Conservation (phyloP, 2,113 vertebrate species). For the Acrocephalus arundinaceus region DNA sequence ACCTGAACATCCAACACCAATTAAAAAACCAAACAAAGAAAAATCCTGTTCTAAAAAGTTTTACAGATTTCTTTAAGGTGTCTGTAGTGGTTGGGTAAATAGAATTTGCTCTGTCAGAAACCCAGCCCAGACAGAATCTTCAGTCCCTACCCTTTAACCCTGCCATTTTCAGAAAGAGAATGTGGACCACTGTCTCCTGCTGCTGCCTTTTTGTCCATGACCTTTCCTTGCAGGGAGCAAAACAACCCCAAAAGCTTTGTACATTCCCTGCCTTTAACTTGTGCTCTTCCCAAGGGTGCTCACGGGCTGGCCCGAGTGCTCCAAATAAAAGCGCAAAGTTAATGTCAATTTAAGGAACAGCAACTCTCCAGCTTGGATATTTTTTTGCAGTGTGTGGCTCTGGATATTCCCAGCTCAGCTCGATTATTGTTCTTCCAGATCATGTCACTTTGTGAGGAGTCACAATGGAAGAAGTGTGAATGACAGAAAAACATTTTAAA, state of each 20-base stretch:
- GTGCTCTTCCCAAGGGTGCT: background rate
- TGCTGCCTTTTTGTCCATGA: background rate
- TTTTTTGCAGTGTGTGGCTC: background rate
- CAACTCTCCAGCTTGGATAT: background rate
- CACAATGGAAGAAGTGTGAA: background rate
- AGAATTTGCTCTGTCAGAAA: background rate
- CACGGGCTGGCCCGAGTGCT: background rate
- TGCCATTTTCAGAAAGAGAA: background rate
- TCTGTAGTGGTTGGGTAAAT: background rate
- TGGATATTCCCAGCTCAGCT: background rate
- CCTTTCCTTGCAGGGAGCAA: background rate
- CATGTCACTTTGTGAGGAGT: background rate
- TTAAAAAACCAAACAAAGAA: background rate
- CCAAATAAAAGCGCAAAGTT: background rate
- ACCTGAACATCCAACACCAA: background rate
- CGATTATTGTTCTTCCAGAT: background rate
- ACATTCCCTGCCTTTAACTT: background rate
- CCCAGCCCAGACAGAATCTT: background rate
- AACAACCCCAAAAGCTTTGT: conserved; percentile 6
- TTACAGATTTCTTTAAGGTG: background rate
- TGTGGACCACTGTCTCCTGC: background rate
- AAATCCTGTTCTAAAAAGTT: background rate
- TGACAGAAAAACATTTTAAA: background rate
- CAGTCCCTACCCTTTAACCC: background rate
- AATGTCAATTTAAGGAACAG: background rate